Conservation (phyloP, 2,888 invertebrate species). For the Maniola hyperantus region DNA sequence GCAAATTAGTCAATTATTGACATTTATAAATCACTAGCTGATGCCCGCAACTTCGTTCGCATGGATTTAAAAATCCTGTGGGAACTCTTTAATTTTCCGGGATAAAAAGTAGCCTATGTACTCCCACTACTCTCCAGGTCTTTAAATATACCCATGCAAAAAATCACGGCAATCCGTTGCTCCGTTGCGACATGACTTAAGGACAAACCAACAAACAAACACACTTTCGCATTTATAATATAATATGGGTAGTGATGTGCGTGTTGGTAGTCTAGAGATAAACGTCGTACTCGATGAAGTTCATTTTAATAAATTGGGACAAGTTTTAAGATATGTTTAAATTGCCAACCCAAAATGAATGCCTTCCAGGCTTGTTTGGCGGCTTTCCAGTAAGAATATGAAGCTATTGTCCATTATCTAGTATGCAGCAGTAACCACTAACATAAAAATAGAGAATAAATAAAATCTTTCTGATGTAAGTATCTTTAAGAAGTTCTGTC, state of each 20-base stretch:
- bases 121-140: too few species aligned
- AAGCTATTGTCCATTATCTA: neutral
- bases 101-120: too few species aligned
- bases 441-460: neutral
- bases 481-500: neutral
- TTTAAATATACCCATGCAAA: too few species aligned
- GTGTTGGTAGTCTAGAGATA: neutral
- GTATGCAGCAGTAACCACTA: neutral
- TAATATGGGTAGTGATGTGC: neutral
- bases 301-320: neutral
- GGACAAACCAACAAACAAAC: too few species aligned
- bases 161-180: too few species aligned
- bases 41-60: too few species aligned
- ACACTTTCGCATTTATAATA: too few species aligned
- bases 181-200: too few species aligned
- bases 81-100: too few species aligned
- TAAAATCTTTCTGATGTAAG: neutral
- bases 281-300: neutral
- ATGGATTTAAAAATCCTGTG: too few species aligned
- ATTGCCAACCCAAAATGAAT: neutral
- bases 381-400: slow-evolving; percentile 4
- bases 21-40: slow-evolving; percentile 6
- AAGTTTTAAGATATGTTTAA: neutral
- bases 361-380: slow-evolving; percentile 3
- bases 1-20: neutral